These are phyloP conservation scores for Ptychobarbus kaznakovi DNA, from an alignment of 2,797 vertebrate species.

Conservation along the genomic window DNA sequence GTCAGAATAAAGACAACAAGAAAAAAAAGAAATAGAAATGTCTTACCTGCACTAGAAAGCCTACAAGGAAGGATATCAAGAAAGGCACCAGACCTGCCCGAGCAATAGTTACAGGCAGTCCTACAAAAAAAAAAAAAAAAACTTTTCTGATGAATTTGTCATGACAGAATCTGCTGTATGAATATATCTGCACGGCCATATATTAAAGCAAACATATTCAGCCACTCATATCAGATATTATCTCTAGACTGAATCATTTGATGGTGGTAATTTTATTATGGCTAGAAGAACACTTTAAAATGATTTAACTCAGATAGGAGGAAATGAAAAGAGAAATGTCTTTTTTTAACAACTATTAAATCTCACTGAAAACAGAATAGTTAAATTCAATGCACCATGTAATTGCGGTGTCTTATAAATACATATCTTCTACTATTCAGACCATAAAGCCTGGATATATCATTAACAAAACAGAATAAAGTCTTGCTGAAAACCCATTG, in stretches of 20 bases:
- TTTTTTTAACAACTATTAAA: conserved; percentile 69
- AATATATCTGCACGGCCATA: conserved; percentile 6
- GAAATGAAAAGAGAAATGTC: conserved; percentile 65
- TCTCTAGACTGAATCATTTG: conserved; percentile 58
- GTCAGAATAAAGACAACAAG: neutral
- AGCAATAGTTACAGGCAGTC: conserved; percentile 75
- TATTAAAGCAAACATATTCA: conserved; percentile 2
- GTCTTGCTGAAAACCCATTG: conserved; percentile 45
- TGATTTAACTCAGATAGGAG: conserved; percentile 68
- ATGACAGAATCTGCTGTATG: conserved; percentile 7
- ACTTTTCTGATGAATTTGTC: conserved; percentile 21
- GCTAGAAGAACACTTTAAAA: conserved; percentile 63
- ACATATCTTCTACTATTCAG: conserved; percentile 62
- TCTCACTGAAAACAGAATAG: conserved; percentile 72
- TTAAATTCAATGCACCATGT: conserved; percentile 79
- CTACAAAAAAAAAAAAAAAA: conserved; percentile 56
- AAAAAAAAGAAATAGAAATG: neutral
- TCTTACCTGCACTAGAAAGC: conserved; percentile 76
- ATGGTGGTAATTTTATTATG: conserved; percentile 68
- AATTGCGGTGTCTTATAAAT: conserved; percentile 74
- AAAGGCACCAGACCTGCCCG: conserved; percentile 76
- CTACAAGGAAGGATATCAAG: conserved; percentile 75
- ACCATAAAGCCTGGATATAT: conserved; percentile 58
- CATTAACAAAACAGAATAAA: conserved; percentile 56
- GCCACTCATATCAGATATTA: conserved; percentile 29